phyloP scores from a whole-genome alignment of 2,797 vertebrate genomes.

The Corythornis leucogaster region DNA sequence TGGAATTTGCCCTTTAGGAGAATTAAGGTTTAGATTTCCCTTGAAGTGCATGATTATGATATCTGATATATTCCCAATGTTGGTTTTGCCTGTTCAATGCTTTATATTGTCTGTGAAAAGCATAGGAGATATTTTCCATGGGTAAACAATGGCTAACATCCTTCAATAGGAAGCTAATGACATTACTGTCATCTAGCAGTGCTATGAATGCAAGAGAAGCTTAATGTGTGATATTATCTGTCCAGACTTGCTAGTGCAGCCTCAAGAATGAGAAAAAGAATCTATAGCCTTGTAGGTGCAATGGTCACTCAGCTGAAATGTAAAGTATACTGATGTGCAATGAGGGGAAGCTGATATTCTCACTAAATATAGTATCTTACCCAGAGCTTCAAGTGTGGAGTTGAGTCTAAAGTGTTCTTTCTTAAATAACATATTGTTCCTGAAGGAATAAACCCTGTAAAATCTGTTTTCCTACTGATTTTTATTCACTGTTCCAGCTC shows the following conservation, averaged over 20 bases:
- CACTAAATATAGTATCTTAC: neutral
- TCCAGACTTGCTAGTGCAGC: neutral
- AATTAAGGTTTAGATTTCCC: constrained; percentile 15
- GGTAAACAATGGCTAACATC: neutral
- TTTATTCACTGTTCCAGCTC: neutral
- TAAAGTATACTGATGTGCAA: neutral
- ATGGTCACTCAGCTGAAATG: neutral
- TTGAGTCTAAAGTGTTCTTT: neutral
- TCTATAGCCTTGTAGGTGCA: neutral
- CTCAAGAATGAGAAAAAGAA: neutral
- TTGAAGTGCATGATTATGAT: neutral
- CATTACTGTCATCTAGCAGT: neutral
- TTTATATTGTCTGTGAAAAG: neutral
- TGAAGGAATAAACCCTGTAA: constrained; percentile 15
- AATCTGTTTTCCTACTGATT: constrained; percentile 30
- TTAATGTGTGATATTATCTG: neutral
- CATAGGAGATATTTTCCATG: neutral
- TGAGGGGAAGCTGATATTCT: neutral
- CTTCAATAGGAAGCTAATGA: neutral
- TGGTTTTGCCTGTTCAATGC: neutral
- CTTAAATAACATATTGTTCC: constrained; percentile 10
- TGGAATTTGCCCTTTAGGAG: constrained; percentile 19
- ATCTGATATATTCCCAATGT: neutral
- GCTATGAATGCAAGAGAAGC: neutral
- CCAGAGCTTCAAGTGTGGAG: neutral